phyloP scores from a whole-genome alignment of 1,140 invertebrate genomes.

The Battus philenor region DNA sequence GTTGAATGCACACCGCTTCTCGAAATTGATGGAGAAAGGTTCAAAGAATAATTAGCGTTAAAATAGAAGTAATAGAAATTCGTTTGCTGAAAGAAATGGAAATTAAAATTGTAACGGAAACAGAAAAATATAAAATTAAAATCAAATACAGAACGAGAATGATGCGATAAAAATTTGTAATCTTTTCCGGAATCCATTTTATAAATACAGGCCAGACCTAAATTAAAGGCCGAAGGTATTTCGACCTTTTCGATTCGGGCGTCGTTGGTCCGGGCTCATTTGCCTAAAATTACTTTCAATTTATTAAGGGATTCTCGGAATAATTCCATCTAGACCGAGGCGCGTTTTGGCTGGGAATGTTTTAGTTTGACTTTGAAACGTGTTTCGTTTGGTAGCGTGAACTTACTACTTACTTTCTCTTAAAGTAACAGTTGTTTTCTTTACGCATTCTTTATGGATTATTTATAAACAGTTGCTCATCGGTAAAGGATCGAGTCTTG shows the following conservation, averaged over 20 bases:
- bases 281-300: conserved; percentile 38
- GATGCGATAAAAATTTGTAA: conserved; percentile 15
- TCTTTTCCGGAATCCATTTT: conserved; percentile 14
- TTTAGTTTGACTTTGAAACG: conserved; percentile 1
- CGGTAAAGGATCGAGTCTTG: too few relatives aligned
- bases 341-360: neutral
- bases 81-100: too few relatives aligned
- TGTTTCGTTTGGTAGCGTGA: neutral
- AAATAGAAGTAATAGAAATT: too few relatives aligned
- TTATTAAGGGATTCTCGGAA: conserved; percentile 35
- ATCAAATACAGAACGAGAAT: conserved; percentile 3
- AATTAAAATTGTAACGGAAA: too few relatives aligned
- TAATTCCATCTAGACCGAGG: conserved; percentile 24
- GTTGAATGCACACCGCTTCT: too few relatives aligned
- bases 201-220: conserved; percentile 20
- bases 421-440: too few relatives aligned
- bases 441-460: too few relatives aligned
- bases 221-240: conserved; percentile 28
- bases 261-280: conserved; percentile 27
- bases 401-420: too few relatives aligned
- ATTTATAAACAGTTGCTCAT: too few relatives aligned
- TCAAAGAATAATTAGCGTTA: too few relatives aligned
- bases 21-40: too few relatives aligned
- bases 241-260: conserved; percentile 27
- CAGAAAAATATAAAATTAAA: conserved; percentile 3